Base-by-base conservation (phyloP, 2,888 invertebrate species). In the Orthosia gothica region DNA sequence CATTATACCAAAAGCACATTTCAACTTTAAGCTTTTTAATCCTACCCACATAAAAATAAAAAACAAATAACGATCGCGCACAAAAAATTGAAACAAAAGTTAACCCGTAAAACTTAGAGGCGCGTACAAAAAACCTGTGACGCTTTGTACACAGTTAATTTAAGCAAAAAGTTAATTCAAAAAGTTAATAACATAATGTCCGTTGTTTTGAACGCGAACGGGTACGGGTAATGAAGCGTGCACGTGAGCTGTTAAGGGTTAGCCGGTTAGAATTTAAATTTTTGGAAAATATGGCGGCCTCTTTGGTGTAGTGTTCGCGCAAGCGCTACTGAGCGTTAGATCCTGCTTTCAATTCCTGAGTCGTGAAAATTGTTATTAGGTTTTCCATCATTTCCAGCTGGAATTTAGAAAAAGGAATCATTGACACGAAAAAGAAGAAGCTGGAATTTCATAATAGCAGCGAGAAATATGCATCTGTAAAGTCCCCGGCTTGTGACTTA, bases 151-250 rank as follows among this genome's bases (percentile, higher is more conserved):
- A 64, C 72, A 79, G 77, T 76, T 82, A 82, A 86, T 84, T 82
- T 82, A 71, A 76, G 75, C 82, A 83, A 88, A 87, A 88, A 85
- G 85, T 78, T 80, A 83, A 86, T 83, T 81, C 70, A 76, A 85
- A 87, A 87, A 88, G 84, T 88, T 88, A 82, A 88, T 83, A 85
- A 84, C 82, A 64, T 78, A 86, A 82, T 83, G 81, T 74, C 79
- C 68, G 78, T 74, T 83, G 85, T 85, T 83, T 74, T 80, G 76
- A 83, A 79, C 78, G 66, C 63, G 52, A 76, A 76, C 85, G 85
- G 73, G 80, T 78, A 79, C 59, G 83, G 84, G 79, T 88, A 88
- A 88, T 84, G 87, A 83, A 83, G 80, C 86, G 77, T 74, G 76
- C 65, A 80, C 80, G 82, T 84, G 73, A 72, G 74, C 54, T 52